A percentile compares a stretch with the other conserved stretches of the same genome.
phyloP scores from a whole-genome alignment of 2,888 invertebrate species.

The Ferdinandea cuprea region DNA sequence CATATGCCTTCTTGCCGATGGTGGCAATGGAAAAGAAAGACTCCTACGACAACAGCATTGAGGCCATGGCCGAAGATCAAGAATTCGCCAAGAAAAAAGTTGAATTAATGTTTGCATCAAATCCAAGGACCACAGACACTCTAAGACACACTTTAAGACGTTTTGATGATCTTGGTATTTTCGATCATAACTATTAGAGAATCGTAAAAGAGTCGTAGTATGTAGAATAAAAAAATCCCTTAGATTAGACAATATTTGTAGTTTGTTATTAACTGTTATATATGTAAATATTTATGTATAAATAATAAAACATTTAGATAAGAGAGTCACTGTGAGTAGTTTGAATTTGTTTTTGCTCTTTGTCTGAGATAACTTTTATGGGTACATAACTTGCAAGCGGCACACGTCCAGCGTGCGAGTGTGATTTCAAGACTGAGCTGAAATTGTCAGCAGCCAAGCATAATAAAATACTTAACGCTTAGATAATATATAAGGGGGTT shows the following conservation, averaged over 20 bases:
- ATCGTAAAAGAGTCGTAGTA: neutral
- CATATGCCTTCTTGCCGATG: conserved; percentile 81
- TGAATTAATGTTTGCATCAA: conserved; percentile 81
- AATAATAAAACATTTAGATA: conserved; percentile 19
- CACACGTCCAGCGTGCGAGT: no score
- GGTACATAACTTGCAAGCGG: no score
- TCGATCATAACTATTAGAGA: conserved; percentile 76
- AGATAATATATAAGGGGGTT: no score
- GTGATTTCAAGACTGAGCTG: no score
- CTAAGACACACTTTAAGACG: conserved; percentile 79
- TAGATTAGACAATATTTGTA: conserved; percentile 13
- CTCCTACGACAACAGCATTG: conserved; percentile 80
- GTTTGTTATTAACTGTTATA: conserved; percentile 12
- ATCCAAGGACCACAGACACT: conserved; percentile 80
- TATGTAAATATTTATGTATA: conserved; percentile 52
- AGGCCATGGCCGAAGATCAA: conserved; percentile 78
- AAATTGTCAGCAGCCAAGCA: no score
- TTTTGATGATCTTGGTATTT: conserved; percentile 80
- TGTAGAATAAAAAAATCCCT: neutral
- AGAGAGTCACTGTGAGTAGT: conserved; percentile 1
- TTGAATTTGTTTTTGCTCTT: neutral
- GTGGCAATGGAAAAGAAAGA: conserved; percentile 82
- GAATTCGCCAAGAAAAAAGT: conserved; percentile 80
- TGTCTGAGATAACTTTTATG: no score
- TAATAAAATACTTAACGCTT: no score